Conservation (phyloP, 1,140 invertebrate genomes). For the Pollicipes pollicipes region DNA sequence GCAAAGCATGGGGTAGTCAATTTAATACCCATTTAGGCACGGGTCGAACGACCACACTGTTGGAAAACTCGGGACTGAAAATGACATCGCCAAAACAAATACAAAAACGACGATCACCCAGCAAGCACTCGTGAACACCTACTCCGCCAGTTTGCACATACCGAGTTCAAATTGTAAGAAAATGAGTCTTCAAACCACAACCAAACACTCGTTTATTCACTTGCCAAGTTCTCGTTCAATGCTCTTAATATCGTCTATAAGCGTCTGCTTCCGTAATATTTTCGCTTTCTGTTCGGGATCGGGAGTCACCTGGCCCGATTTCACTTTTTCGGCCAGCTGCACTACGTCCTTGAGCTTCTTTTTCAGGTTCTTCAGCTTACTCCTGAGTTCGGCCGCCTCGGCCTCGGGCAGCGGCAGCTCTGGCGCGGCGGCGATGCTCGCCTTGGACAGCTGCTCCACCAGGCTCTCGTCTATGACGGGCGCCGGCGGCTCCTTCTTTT, state of each 20-base stretch:
- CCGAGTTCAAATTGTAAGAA: too few species aligned
- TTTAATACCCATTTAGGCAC: too few species aligned
- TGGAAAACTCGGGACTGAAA: too few species aligned
- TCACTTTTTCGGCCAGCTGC: not conserved
- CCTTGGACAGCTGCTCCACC: not conserved
- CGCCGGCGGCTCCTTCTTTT: not conserved
- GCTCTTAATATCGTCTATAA: conserved; percentile 26
- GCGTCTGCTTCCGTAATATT: conserved; percentile 21
- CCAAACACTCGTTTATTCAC: too few species aligned
- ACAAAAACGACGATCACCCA: too few species aligned
- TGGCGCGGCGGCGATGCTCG: not conserved
- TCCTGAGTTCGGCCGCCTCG: not conserved
- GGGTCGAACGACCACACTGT: too few species aligned
- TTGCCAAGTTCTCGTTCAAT: conserved; percentile 21
- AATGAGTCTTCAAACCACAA: too few species aligned
- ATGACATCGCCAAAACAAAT: too few species aligned
- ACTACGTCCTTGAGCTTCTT: not conserved
- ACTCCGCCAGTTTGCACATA: too few species aligned
- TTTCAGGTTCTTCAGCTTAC: not conserved
- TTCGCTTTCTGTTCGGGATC: conserved; percentile 22
- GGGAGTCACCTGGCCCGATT: not conserved
- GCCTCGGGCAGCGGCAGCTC: not conserved
- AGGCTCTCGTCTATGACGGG: not conserved
- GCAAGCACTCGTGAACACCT: too few species aligned
- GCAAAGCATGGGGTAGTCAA: too few species aligned